These are phyloP conservation scores for Setipinna tenuifilis DNA, from an alignment of 2,797 vertebrate genomes.

Conservation along the genomic window DNA sequence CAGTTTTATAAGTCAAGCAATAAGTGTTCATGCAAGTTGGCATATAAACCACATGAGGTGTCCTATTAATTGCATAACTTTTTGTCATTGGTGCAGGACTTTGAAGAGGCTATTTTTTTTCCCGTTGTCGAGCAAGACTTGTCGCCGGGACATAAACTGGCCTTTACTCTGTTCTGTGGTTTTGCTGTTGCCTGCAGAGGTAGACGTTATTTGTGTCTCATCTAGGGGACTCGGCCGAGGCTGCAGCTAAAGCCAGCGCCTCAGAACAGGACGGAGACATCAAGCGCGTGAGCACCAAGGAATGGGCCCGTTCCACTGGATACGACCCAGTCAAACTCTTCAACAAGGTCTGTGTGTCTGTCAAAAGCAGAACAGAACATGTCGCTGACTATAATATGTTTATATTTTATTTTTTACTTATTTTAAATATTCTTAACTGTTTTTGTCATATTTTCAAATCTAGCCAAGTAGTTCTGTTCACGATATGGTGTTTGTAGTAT, in stretches of 20 bases:
- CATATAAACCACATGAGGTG: too few relatives aligned
- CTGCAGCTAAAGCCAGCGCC: constrained; percentile 85
- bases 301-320: constrained; percentile 94
- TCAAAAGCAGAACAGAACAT: background rate
- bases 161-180: background rate
- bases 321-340: constrained; percentile 94
- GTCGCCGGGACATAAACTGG: background rate
- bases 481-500: too few relatives aligned
- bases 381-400: too few relatives aligned
- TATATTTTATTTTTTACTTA: background rate
- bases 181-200: background rate
- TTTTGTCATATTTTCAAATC: too few relatives aligned
- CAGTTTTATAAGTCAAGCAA: too few relatives aligned
- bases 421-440: too few relatives aligned
- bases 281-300: constrained; percentile 93
- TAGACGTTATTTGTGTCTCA: constrained; percentile 36
- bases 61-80: too few relatives aligned
- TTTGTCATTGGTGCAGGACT: too few relatives aligned
- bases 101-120: background rate
- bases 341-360: constrained; percentile 85
- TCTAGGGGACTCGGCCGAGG: constrained; percentile 90
- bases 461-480: too few relatives aligned
- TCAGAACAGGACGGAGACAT: constrained; percentile 94
- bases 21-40: too few relatives aligned
- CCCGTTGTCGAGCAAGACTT: too few relatives aligned